Conservation (phyloP, 2,797 vertebrate genomes). For the Craterocephalus amniculus region DNA sequence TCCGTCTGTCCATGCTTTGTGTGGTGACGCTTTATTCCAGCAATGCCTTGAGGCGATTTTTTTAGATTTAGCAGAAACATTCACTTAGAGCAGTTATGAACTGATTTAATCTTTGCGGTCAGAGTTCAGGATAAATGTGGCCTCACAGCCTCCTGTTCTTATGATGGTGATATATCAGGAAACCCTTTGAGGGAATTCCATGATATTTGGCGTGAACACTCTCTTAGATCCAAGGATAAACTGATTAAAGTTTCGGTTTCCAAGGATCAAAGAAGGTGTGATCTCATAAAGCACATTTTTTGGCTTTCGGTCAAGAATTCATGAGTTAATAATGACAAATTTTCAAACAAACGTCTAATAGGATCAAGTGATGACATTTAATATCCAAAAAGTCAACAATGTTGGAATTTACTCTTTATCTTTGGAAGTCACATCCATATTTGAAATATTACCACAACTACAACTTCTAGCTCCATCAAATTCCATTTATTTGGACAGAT, state of each 20-base stretch:
- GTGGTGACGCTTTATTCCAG: neutral
- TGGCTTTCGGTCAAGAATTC: neutral
- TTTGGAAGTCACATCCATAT: neutral
- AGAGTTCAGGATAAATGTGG: neutral
- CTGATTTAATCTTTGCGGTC: neutral
- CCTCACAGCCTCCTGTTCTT: neutral
- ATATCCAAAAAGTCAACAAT: neutral
- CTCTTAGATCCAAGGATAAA: neutral
- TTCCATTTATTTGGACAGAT: neutral
- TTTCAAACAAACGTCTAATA: slow-evolving; percentile 1
- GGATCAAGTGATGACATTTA: neutral
- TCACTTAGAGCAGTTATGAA: neutral
- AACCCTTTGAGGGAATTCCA: neutral
- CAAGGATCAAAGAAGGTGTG: neutral
- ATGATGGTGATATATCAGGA: neutral
- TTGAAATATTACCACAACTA: neutral
- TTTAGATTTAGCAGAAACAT: neutral
- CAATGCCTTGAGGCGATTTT: neutral
- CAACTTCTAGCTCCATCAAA: neutral
- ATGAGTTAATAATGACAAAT: neutral
- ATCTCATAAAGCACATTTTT: neutral
- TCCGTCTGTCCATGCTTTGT: neutral
- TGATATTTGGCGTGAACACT: neutral
- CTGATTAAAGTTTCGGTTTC: neutral
- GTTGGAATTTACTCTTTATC: neutral